phyloP scores from a whole-genome alignment of 2,888 invertebrate genomes.

The Drosophila austrosaltans region DNA sequence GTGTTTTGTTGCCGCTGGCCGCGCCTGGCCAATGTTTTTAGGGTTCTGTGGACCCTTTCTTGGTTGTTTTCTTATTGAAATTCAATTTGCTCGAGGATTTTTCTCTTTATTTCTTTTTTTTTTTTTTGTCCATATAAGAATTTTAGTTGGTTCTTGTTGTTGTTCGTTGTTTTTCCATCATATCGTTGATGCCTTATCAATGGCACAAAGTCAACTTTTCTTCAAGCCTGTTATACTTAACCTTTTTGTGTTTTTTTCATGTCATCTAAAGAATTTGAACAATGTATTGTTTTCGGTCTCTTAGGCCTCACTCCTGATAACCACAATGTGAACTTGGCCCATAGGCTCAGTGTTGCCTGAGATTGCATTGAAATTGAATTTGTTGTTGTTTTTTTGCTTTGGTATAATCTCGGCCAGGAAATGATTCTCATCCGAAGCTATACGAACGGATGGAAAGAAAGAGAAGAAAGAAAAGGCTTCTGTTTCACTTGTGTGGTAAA shows the following conservation, averaged over 20 bases:
- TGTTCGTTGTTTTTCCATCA: slow-evolving; percentile 24
- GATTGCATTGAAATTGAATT: slow-evolving; percentile 74
- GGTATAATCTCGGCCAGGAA: slow-evolving; percentile 66
- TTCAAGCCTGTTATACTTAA: slow-evolving; percentile 47
- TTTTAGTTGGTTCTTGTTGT: neutral
- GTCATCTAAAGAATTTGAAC: slow-evolving; percentile 57
- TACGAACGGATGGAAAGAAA: slow-evolving; percentile 9
- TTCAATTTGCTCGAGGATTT: slow-evolving; percentile 71
- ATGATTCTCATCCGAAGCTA: slow-evolving; percentile 53
- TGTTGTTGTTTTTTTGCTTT: slow-evolving; percentile 27
- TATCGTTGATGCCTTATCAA: slow-evolving; percentile 45
- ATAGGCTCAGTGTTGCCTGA: slow-evolving; percentile 32
- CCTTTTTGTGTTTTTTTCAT: slow-evolving; percentile 56
- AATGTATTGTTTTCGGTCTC: slow-evolving; percentile 61
- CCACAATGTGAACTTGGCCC: slow-evolving; percentile 34
- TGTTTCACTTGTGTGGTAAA: slow-evolving; percentile 45
- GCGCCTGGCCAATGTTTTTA: slow-evolving; percentile 59
- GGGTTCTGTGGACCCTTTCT: slow-evolving; percentile 59
- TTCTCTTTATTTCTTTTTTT: slow-evolving; percentile 41
- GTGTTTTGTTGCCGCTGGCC: slow-evolving; percentile 23
- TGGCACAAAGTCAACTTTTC: slow-evolving; percentile 56
- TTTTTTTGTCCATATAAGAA: slow-evolving; percentile 26
- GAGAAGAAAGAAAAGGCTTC: slow-evolving; percentile 22
- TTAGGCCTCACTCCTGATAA: neutral
- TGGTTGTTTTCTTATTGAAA: slow-evolving; percentile 74